phyloP scores from a whole-genome alignment of 2,113 vertebrate species.

The Seriola dumerili region DNA sequence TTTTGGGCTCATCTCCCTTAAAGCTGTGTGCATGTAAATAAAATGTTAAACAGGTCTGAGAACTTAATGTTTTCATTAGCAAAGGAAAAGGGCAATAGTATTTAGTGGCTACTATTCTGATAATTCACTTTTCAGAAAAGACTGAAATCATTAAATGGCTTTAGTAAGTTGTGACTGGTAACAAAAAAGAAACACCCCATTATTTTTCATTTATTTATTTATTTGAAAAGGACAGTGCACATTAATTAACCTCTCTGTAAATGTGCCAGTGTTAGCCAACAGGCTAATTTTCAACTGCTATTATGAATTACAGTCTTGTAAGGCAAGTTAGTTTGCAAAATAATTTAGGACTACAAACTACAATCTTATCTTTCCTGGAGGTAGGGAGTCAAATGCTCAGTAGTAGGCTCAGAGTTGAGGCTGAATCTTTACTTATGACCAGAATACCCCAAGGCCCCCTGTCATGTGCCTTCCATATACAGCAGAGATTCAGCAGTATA shows the following conservation, averaged over 20 bases:
- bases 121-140: background rate
- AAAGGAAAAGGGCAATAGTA: background rate
- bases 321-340: background rate
- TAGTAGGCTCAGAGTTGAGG: constrained; percentile 8
- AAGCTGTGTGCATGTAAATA: constrained; percentile 59
- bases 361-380: background rate
- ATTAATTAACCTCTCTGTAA: too few relatives aligned
- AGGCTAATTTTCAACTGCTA: too few relatives aligned
- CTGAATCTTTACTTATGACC: constrained; percentile 51
- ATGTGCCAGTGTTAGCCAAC: too few relatives aligned
- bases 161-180: background rate
- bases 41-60: background rate
- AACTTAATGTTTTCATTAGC: background rate
- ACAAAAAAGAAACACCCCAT: background rate
- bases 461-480: constrained; percentile 39
- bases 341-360: background rate
- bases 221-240: too few relatives aligned
- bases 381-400: background rate
- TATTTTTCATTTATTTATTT: too few relatives aligned
- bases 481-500: constrained; percentile 31
- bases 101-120: background rate
- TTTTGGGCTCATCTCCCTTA: constrained; percentile 26
- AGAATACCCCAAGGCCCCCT: constrained; percentile 14
- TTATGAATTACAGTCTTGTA: background rate
- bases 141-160: background rate